A percentile compares a stretch with the other conserved stretches of the same genome.
Evolutionary conservation across 2,797 vertebrate species (phyloP).

Genomic region (Chiroxiphia lanceolata): DNA sequence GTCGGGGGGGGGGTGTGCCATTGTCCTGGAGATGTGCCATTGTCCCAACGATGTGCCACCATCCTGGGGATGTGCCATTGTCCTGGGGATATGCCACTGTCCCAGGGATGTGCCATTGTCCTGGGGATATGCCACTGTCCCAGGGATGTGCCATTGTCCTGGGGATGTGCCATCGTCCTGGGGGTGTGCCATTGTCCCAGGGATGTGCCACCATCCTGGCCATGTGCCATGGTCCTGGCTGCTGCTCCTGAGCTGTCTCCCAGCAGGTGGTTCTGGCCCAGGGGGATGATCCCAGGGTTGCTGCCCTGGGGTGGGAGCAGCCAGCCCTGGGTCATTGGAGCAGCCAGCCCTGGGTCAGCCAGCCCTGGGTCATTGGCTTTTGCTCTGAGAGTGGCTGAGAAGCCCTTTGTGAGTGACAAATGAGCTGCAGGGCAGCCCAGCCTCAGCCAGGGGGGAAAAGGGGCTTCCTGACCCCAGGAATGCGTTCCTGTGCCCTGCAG

Average conservation of each 20-base stretch:
- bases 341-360: neutral
- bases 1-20: rapidly evolving
- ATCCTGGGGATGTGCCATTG: neutral
- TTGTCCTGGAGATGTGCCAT: too few relatives aligned
- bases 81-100: neutral
- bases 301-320: neutral
- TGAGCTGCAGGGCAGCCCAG: neutral
- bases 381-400: neutral
- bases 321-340: neutral
- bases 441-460: neutral
- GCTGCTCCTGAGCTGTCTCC: neutral
- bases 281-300: neutral
- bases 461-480: neutral
- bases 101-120: neutral
- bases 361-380: rapidly evolving
- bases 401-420: neutral
- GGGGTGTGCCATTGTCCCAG: neutral
- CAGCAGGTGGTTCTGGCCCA: rapidly evolving
- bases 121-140: rapidly evolving
- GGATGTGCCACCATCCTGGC: neutral
- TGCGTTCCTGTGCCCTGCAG: neutral
- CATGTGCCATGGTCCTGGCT: rapidly evolving
- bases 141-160: neutral
- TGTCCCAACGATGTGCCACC: neutral
- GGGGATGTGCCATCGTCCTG: rapidly evolving